These are phyloP conservation scores for Atta texana DNA, from an alignment of 1,140 invertebrate genomes.

Conservation along the genomic window DNA sequence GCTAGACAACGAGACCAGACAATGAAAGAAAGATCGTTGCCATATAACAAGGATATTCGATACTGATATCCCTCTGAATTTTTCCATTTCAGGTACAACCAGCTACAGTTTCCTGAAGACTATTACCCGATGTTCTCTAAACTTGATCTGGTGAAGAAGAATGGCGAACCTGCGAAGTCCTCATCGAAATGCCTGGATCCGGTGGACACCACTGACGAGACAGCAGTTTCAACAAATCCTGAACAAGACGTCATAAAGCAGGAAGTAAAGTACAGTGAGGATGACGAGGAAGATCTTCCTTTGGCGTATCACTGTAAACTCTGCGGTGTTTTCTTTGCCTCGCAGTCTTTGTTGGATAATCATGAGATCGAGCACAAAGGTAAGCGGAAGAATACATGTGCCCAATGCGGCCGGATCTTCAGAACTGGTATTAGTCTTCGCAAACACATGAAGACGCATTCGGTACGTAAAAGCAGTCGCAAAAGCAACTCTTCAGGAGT, in stretches of 20 bases:
- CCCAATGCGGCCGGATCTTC: slow-evolving; percentile 80
- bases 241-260: slow-evolving; percentile 70
- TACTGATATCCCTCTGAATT: slow-evolving; percentile 80
- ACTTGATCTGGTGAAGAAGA: slow-evolving; percentile 80
- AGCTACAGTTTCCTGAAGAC: slow-evolving; percentile 77
- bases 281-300: slow-evolving; percentile 77
- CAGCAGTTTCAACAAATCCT: slow-evolving; percentile 7
- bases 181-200: slow-evolving; percentile 32
- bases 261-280: slow-evolving; percentile 62
- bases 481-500: slow-evolving; percentile 14
- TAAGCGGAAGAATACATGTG: slow-evolving; percentile 80
- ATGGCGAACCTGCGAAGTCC: slow-evolving; percentile 33
- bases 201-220: background rate
- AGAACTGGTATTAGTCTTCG: slow-evolving; percentile 77
- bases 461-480: slow-evolving; percentile 64
- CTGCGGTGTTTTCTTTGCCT: slow-evolving; percentile 79
- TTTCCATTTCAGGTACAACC: slow-evolving; percentile 84
- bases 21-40: slow-evolving; percentile 60
- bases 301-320: slow-evolving; percentile 79
- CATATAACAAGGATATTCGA: slow-evolving; percentile 52
- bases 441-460: slow-evolving; percentile 82
- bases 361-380: slow-evolving; percentile 79
- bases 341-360: slow-evolving; percentile 75
- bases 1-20: slow-evolving; percentile 52
- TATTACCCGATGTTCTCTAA: slow-evolving; percentile 81